Conservation (phyloP, 2,113 vertebrate genomes). For the Grallaria varia region DNA sequence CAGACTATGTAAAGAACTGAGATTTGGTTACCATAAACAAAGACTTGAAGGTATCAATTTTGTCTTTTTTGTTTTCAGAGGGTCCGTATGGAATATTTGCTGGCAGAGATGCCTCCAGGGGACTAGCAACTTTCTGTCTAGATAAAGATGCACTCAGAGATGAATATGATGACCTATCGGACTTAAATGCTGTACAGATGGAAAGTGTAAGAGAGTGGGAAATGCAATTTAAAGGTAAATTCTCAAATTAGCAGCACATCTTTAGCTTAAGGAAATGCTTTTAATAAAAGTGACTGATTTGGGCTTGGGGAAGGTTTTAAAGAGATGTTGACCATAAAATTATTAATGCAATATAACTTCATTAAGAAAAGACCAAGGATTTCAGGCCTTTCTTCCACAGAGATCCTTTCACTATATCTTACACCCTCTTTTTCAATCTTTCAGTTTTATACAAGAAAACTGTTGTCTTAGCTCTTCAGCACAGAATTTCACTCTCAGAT, state of each 20-base stretch:
- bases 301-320: neutral
- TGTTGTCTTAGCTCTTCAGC: neutral
- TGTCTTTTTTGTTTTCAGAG: conserved; percentile 76
- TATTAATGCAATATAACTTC: neutral
- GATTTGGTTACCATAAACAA: neutral
- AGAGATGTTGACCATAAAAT: neutral
- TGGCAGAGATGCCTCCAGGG: conserved; percentile 94
- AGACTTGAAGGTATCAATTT: conserved; percentile 23
- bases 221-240: conserved; percentile 98
- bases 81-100: conserved; percentile 98
- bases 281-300: neutral
- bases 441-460: neutral
- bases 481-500: neutral
- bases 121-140: conserved; percentile 97
- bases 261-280: neutral
- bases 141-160: conserved; percentile 94
- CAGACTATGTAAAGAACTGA: neutral
- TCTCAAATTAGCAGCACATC: neutral
- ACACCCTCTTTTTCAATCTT: neutral
- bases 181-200: conserved; percentile 98
- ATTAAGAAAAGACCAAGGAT: neutral
- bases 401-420: neutral
- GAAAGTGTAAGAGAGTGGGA: conserved; percentile 99
- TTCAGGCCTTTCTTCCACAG: neutral
- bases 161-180: conserved; percentile 96